Conservation (phyloP, 2,888 invertebrate species). For the Andrena camellia region DNA sequence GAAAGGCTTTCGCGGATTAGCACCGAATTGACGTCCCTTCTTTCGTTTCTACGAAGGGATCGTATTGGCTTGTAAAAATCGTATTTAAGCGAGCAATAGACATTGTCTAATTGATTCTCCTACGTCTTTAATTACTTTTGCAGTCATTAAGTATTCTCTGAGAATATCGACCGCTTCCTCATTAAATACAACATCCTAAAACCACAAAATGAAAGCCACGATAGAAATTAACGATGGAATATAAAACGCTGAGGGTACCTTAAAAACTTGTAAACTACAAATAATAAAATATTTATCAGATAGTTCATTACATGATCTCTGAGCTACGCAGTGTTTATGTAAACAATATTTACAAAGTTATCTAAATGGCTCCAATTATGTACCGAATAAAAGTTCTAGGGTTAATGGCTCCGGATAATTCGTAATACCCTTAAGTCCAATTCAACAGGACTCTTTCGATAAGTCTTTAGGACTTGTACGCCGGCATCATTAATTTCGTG, state of each 20-base stretch:
- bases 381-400: background rate
- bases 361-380: background rate
- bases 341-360: background rate
- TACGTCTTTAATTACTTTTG: background rate
- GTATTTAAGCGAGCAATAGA: background rate
- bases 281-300: too few species aligned
- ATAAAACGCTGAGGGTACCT: too few species aligned
- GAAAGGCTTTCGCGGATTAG: conserved; percentile 65
- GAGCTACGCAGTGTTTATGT: background rate
- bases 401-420: background rate
- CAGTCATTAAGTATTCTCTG: background rate
- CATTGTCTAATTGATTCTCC: background rate
- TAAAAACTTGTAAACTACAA: too few species aligned
- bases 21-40: conserved; percentile 57
- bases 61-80: conserved; percentile 28
- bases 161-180: background rate
- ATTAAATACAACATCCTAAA: background rate
- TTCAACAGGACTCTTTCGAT: conserved; percentile 28
- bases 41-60: conserved; percentile 27
- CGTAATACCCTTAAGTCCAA: background rate
- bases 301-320: too few species aligned
- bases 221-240: background rate
- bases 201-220: too few species aligned
- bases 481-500: conserved; percentile 57
- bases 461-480: conserved; percentile 20